Conservation (phyloP, 2,888 invertebrate species). For the Drosophila pseudotakahashii region DNA sequence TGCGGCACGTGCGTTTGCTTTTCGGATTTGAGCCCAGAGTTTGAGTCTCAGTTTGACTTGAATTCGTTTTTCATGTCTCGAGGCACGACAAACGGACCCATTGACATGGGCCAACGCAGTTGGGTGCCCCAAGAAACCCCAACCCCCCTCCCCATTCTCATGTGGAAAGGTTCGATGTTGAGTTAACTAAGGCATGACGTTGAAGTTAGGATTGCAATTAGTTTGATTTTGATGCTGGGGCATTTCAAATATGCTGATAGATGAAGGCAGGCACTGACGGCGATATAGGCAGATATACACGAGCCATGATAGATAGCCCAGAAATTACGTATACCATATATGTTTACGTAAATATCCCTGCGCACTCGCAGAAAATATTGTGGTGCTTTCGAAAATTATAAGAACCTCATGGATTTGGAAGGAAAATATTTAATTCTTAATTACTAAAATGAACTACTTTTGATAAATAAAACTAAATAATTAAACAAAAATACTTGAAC, state of each 20-base stretch:
- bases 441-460: too few species aligned
- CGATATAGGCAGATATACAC: slow-evolving; percentile 18
- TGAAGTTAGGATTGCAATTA: slow-evolving; percentile 49
- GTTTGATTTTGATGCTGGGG: slow-evolving; percentile 47
- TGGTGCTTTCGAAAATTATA: too few species aligned
- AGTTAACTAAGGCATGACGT: slow-evolving; percentile 49
- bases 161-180: slow-evolving; percentile 45
- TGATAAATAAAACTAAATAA: too few species aligned
- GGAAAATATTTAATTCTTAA: too few species aligned
- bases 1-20: slow-evolving; percentile 77
- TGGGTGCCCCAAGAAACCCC: slow-evolving; percentile 57
- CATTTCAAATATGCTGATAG: slow-evolving; percentile 48
- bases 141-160: neutral
- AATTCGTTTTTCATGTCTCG: slow-evolving; percentile 41
- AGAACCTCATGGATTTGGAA: too few species aligned
- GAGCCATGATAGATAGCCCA: slow-evolving; percentile 30
- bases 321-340: slow-evolving; percentile 9
- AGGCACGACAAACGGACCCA: slow-evolving; percentile 56
- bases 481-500: too few species aligned
- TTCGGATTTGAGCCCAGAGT: slow-evolving; percentile 54
- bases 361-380: neutral
- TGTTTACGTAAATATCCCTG: too few species aligned
- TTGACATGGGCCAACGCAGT: slow-evolving; percentile 75
- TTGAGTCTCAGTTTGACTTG: slow-evolving; percentile 25
- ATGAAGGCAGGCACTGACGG: slow-evolving; percentile 27